Conservation (phyloP, 2,113 vertebrate species). For the Crotophaga sulcirostris region DNA sequence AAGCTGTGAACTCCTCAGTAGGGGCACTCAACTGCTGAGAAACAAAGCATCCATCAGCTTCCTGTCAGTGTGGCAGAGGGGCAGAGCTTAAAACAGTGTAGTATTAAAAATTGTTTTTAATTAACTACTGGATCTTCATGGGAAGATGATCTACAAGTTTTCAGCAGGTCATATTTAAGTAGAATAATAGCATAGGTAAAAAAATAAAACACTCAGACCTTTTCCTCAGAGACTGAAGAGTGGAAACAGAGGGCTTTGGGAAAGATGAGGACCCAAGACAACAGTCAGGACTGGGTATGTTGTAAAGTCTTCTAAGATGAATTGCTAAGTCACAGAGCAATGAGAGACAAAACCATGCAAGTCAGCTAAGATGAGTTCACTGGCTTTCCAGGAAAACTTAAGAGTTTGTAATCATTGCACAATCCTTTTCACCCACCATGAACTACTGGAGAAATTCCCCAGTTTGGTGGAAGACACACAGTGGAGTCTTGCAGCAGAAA, state of each 20-base stretch:
- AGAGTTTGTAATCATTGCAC: background rate
- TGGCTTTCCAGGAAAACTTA: background rate
- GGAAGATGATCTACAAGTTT: no score
- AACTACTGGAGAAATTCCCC: background rate
- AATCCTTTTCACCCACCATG: background rate
- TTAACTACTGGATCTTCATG: background rate
- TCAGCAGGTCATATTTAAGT: background rate
- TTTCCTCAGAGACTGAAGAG: background rate
- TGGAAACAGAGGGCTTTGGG: background rate
- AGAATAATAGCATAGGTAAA: background rate
- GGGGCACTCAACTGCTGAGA: background rate
- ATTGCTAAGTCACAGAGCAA: background rate
- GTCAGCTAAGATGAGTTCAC: background rate
- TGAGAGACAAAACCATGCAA: background rate
- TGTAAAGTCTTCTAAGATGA: background rate
- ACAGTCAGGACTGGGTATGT: fast-evolving
- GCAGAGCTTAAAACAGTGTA: background rate
- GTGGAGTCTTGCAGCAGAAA: background rate
- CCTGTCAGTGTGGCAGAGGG: background rate
- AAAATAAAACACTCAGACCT: background rate
- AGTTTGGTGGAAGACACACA: background rate
- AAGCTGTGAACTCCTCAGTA: background rate
- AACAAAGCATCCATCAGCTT: background rate
- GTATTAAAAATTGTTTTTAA: background rate
- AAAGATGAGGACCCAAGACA: background rate